Evolutionary conservation across 1,140 invertebrate genomes (phyloP), one percentile per base, ranked within the genome.

Genomic region (Halyomorpha halys): DNA sequence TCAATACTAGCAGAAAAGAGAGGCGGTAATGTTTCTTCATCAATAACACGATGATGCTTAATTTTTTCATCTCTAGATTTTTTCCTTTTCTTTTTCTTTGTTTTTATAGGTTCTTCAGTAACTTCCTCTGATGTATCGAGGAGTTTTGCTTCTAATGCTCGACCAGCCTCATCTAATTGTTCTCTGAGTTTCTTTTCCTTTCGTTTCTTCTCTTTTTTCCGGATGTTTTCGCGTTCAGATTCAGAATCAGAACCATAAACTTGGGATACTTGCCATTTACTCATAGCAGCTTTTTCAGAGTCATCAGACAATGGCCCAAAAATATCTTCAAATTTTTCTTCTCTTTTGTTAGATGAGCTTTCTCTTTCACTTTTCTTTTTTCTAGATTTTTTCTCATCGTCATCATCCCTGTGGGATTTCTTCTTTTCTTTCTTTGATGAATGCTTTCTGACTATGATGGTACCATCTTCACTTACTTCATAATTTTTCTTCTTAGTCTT

Each of bases 241-340:
- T 76, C 74, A 39, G 74, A 74, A 69, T 74, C 73, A n/a, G 73
- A 73, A 39, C 70, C 71, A 66, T 74, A 75, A 19, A 75, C 71
- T 60, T 73, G 67, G 18, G 72, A 71, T 13, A 74, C 72, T 49
- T 72, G 69, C 69, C 72, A 71, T 62, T 74, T 75, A 15, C 54
- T 56, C 66, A 62, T 8, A 67, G 49, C 25, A 71, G 70, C 56
- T 70, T 73, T 72, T 0, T 75, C 73, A 14, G 73, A 74, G 65
- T 91, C 86, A 71, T 92, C 90, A 0, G 89, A 90, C 30, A 91
- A 76, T 1, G 89, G 86, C 4, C 89, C 89, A 74, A 91, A 92
- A 63, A 91, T 91, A 69, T 90, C 87, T 74, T 91, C 86, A 85
- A 91, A 89, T 71, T 88, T 84, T 49, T 86, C 85, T 62, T 85